Percentiles rank a stretch among this genome's conserved stretches.
These are phyloP conservation scores for Luscinia megarhynchos DNA, from an alignment of 2,797 vertebrate genomes.

Conservation along the genomic window DNA sequence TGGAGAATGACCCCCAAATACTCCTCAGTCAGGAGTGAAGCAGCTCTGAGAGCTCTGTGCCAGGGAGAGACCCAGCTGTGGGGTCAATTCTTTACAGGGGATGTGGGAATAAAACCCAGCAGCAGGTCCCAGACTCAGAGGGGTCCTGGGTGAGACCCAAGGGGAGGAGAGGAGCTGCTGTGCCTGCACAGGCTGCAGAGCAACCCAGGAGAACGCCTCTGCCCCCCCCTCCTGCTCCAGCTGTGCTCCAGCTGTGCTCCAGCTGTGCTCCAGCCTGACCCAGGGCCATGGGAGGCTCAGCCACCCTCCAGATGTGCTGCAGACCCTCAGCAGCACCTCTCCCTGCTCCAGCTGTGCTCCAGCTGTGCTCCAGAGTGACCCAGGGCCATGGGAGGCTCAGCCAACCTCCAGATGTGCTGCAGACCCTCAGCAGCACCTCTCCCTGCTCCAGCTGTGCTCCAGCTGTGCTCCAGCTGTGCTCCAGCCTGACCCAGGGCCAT, in stretches of 20 bases:
- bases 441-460: too few relatives aligned
- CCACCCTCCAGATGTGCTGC: neutral
- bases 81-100: neutral
- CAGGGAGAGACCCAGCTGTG: neutral
- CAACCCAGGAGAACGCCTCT: neutral
- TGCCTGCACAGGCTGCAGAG: neutral
- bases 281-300: neutral
- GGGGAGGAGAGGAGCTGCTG: fast-evolving
- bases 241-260: too few relatives aligned
- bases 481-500: too few relatives aligned
- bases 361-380: neutral
- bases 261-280: too few relatives aligned
- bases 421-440: too few relatives aligned
- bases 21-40: conserved; percentile 29
- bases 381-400: too few relatives aligned
- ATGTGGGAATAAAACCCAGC: fast-evolving
- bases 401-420: too few relatives aligned
- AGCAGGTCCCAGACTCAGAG: neutral
- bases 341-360: neutral
- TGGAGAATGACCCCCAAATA: conserved; percentile 57
- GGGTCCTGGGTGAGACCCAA: neutral
- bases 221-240: neutral
- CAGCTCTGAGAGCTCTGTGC: conserved; percentile 13
- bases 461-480: too few relatives aligned
- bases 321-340: neutral